Base-by-base conservation (phyloP, 2,797 vertebrate genomes). In the Sphenopsis melanotis region DNA sequence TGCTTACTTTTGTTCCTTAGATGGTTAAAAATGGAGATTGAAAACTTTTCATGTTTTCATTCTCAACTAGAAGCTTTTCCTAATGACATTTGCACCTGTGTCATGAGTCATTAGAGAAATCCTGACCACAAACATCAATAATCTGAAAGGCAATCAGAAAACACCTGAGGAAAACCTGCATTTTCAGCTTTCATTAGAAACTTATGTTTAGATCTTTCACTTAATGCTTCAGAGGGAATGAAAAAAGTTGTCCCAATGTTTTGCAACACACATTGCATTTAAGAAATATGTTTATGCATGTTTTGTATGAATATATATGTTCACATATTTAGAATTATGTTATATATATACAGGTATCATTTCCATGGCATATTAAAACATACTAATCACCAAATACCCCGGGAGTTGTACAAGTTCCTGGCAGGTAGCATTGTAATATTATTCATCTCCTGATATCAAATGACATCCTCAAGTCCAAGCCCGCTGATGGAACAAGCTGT, bases 71-170 rank as follows among this genome's bases (percentile, higher is more conserved):
- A 76, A 60, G 3, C 6, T 81, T 90, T 91, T 90, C 47, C 46
- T 91, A 91, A 66, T 60, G 49, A 61, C 65, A 52, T 72, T 69
- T 84, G 49, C 75, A 93, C 52, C 91, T 90, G 65, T 69, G 74
- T 71, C 83, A 74, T 37, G 77, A 92, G 52, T 30, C 69, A 56
- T 68, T 83, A 50, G 41, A 82, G 41, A 87, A 89, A 95, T 74
- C 66, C 52, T 82, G 53, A 65, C 65, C 56, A 80, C 75, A 89
- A 85, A 75, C 56, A 92, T 75, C 64, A 83, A 50, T 90, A 94
- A 95, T 56, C 71, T 64, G 39, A 85, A 96, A 91, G 53, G n/a
- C n/a, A 89, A 78, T 39, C 27, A 83, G 77, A 93, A 96, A 95
- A 84, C 50, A 95, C 41, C 41, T 87, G 77, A 92, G 50, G 49